These are phyloP conservation scores for Leucopsar rothschildi DNA, from an alignment of 2,113 vertebrate species.

Conservation along the genomic window DNA sequence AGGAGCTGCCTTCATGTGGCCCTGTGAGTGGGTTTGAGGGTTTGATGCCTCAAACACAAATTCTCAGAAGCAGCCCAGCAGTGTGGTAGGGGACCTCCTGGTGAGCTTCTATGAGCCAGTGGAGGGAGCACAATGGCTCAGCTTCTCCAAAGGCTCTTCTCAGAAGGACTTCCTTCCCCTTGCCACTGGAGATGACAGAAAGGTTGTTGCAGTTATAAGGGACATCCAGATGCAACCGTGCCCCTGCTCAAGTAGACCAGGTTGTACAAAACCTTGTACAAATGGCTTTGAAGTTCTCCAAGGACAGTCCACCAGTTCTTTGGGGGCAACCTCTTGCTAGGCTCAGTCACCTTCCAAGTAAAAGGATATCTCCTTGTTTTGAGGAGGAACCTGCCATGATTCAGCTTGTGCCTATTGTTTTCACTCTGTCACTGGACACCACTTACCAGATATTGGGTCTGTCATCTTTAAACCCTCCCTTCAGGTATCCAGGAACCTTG, in stretches of 20 bases:
- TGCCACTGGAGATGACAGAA: not conserved
- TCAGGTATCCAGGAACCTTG: not conserved
- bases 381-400: not conserved
- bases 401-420: not conserved
- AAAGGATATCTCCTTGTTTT: not conserved
- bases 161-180: rapidly evolving
- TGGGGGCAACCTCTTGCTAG: not conserved
- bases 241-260: not conserved
- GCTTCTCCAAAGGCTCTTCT: not conserved
- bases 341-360: not conserved
- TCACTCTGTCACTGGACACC: not conserved
- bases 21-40: not conserved
- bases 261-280: not conserved
- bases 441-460: not conserved
- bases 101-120: rapidly evolving
- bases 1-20: not conserved
- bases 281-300: not conserved
- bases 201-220: rapidly evolving
- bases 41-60: rapidly evolving
- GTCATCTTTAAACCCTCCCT: not conserved
- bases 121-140: rapidly evolving
- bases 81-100: rapidly evolving
- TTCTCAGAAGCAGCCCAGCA: not conserved
- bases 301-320: rapidly evolving
- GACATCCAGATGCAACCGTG: rapidly evolving